phyloP scores from a whole-genome alignment of 2,113 vertebrate species.

The Willisornis vidua region DNA sequence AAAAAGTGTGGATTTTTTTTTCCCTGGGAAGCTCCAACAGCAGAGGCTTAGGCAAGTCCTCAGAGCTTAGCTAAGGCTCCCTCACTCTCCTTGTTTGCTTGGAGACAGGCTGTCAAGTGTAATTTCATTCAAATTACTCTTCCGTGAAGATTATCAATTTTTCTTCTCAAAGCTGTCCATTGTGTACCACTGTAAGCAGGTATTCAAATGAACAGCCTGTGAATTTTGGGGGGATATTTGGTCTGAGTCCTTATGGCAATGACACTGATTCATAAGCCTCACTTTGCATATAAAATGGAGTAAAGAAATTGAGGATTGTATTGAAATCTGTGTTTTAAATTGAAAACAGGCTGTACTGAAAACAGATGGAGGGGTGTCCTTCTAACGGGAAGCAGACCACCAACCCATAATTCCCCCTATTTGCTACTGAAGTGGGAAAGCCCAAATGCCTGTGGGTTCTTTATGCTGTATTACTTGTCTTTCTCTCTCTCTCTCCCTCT shows the following conservation, averaged over 20 bases:
- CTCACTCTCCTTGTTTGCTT: slow-evolving; percentile 80
- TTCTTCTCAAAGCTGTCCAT: slow-evolving; percentile 89
- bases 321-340: slow-evolving; percentile 75
- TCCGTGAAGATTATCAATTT: slow-evolving; percentile 88
- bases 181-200: slow-evolving; percentile 82
- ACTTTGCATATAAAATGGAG: slow-evolving; percentile 74
- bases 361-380: slow-evolving; percentile 83
- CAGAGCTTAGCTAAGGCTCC: slow-evolving; percentile 76
- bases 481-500: slow-evolving; percentile 14
- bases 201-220: slow-evolving; percentile 78
- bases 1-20: slow-evolving; percentile 72
- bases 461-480: slow-evolving; percentile 78
- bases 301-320: slow-evolving; percentile 71
- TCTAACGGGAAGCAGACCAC: slow-evolving; percentile 72
- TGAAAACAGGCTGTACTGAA: slow-evolving; percentile 70
- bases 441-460: slow-evolving; percentile 74
- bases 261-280: slow-evolving; percentile 55
- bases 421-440: slow-evolving; percentile 82
- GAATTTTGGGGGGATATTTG: slow-evolving; percentile 76
- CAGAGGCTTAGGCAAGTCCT: slow-evolving; percentile 80
- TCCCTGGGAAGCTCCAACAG: slow-evolving; percentile 75
- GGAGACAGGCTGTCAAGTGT: slow-evolving; percentile 89
- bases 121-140: slow-evolving; percentile 92
- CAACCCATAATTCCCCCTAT: slow-evolving; percentile 78
- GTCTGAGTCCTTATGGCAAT: slow-evolving; percentile 68